Conservation (phyloP, 1,140 invertebrate genomes). For the Drosophila ogumai region DNA sequence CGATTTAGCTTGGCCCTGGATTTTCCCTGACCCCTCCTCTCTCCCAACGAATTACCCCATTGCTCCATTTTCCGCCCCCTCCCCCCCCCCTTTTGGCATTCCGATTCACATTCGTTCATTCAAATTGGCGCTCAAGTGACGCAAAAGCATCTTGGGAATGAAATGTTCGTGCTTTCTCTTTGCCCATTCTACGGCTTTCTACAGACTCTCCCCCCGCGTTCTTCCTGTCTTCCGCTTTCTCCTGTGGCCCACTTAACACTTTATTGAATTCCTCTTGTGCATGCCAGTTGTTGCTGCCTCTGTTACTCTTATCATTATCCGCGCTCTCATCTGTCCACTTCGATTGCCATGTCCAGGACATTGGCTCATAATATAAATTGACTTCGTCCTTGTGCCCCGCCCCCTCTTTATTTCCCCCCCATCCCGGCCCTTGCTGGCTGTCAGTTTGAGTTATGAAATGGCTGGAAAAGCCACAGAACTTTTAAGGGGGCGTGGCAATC, state of each 20-base stretch:
- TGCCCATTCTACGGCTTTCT: not conserved
- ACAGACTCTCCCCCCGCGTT: not conserved
- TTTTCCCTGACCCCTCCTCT: not conserved
- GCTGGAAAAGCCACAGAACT: constrained; percentile 24
- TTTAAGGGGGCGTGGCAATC: constrained; percentile 4
- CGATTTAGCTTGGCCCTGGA: constrained; percentile 20
- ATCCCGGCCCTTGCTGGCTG: constrained; percentile 13
- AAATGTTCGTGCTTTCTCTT: constrained; percentile 30
- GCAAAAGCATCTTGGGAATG: constrained; percentile 64
- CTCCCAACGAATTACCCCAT: not conserved
- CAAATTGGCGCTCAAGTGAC: constrained; percentile 62
- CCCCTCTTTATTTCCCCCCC: not conserved
- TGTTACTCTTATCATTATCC: constrained; percentile 48
- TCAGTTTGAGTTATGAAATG: constrained; percentile 72
- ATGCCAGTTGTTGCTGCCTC: constrained; percentile 12
- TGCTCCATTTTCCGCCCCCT: not conserved
- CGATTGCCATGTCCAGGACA: constrained; percentile 48
- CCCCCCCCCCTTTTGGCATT: constrained; percentile 9
- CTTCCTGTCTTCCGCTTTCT: not conserved
- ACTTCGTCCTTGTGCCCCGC: constrained; percentile 20
- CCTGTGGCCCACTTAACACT: constrained; percentile 49
- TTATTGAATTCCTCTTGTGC: constrained; percentile 69
- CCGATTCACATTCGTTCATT: constrained; percentile 46
- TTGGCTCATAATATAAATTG: constrained; percentile 68
- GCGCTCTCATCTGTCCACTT: constrained; percentile 53